Evolutionary conservation across 1,140 invertebrate genomes (phyloP), one percentile per base, ranked within the genome.

Genomic region (Leptinotarsa lineolata): DNA sequence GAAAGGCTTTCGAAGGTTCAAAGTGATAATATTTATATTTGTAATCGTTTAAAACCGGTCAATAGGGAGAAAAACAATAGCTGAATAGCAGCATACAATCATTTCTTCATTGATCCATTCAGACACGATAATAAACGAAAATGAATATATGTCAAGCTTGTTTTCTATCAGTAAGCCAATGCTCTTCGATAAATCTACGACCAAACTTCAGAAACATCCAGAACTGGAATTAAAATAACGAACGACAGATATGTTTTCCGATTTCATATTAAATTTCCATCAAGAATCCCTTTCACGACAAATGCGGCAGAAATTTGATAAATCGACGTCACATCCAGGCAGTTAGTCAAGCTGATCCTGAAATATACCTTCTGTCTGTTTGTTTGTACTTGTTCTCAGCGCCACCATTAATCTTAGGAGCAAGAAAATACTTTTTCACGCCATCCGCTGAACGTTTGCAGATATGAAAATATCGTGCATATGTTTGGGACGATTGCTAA

Each of bases 331-430:
- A 81, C 73, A 78, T 78, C 78, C 78, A 72, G 69, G 79, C 79
- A 77, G 75, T 80, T 80, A 81, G 75, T 78, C 78, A 77, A 74
- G 66, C 73, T 60, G 80, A 81, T 81, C 79, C 79, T 79, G 77
- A 81, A 79, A 78, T 81, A 81, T 78, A 75, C 77, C 79, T 69
- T 69, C 79, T 80, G 76, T 80, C 79, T 78, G 79, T 79, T 80
- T 81, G 77, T 82, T 82, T 82, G 78, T 70, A 76, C 58, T 79
- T 78, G 72, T 75, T 73, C 74, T 80, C 78, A 79, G 68, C 74
- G 54, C 63, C 60, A 61, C 78, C 75, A 80, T 81, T 80, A 81
- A 77, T 80, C 79, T 81, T 73, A 68, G 66, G 58, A 63, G 63
- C 61, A 77, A 80, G 76, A 76, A 79, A 78, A 79, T 18, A 54